Conservation (phyloP, 2,113 vertebrate genomes). For the Bettongia penicillata region DNA sequence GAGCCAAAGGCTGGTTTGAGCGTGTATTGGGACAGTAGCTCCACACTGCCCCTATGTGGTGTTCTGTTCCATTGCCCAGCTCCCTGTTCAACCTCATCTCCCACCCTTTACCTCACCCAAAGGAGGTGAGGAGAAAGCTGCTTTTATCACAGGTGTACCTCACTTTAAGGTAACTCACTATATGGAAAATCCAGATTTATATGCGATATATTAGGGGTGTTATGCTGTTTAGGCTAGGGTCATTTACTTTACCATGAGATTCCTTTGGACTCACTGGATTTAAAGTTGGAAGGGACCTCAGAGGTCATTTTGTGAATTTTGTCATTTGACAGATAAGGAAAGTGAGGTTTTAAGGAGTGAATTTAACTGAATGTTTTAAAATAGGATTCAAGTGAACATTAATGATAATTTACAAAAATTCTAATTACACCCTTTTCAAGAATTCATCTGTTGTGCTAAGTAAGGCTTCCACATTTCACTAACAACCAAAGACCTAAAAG, state of each 20-base stretch:
- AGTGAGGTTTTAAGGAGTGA: slow-evolving; percentile 19
- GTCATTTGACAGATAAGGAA: background rate
- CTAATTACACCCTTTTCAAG: slow-evolving; percentile 52
- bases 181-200: slow-evolving; percentile 24
- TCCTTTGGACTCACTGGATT: slow-evolving; percentile 6
- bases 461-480: slow-evolving; percentile 66
- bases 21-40: slow-evolving; percentile 18
- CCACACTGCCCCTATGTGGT: slow-evolving; percentile 60
- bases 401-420: slow-evolving; percentile 66
- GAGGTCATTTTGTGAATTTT: background rate
- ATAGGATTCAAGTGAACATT: background rate
- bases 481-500: slow-evolving; percentile 55
- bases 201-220: slow-evolving; percentile 27
- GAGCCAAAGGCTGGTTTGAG: background rate
- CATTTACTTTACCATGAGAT: slow-evolving; percentile 21
- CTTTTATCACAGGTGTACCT: slow-evolving; percentile 32
- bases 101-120: background rate
- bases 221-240: background rate
- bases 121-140: background rate
- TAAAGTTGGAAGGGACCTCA: background rate
- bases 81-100: background rate
- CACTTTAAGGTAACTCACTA: slow-evolving; percentile 30
- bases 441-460: slow-evolving; percentile 70
- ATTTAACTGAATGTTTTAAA: slow-evolving; percentile 63
- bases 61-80: slow-evolving; percentile 8